Base-by-base conservation (phyloP, 1,140 invertebrate genomes). In the Brachionus angularis region DNA sequence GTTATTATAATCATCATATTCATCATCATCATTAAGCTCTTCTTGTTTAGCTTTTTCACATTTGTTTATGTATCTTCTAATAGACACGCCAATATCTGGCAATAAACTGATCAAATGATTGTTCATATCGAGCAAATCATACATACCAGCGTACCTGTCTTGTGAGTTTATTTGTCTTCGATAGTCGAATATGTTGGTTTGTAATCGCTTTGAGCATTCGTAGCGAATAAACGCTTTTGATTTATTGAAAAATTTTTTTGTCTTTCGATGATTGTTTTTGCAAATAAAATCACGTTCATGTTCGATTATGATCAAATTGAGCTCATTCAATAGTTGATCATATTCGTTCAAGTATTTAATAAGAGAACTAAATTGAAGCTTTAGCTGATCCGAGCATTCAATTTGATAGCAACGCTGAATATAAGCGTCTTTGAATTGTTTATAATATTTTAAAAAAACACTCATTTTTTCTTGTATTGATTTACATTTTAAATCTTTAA, bases 141-240 rank as follows among this genome's bases (percentile, higher is more conserved):
- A 67, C 62, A 67, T 67, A 27, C 62, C 62, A 16, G 62, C 62
- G 25, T 67, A 67, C n/a, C 62, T 25, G 31, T 67, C 62, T 33
- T 67, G 62, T 23, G 62, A 67, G 31, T 67, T 67, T 10, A 67
- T 67, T 10, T 47, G 10, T 31, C 62, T 18, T 0, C 62, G 27
- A 21, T 67, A 67, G 21, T 67, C 62, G 14, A 67, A 67, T 31
- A 67, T 67, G 42, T 67, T 67, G 7, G 62, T 14, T 21, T 67
- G 62, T 10, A 67, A 42, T 29, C 62, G 14, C 27, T 67, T 67
- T 1, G 42, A 47, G 18, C 62, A 67, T 18, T 67, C 62, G 21
- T 67, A 67, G 18, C 62, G 42, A 1, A 67, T 67, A 7, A 67
- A 67, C 7, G 42, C 62, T 34, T 67, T 67, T n/a, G 36, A 47